Evolutionary conservation across 2,888 invertebrate genomes (phyloP).

Genomic region (Ormyrus pomaceus): DNA sequence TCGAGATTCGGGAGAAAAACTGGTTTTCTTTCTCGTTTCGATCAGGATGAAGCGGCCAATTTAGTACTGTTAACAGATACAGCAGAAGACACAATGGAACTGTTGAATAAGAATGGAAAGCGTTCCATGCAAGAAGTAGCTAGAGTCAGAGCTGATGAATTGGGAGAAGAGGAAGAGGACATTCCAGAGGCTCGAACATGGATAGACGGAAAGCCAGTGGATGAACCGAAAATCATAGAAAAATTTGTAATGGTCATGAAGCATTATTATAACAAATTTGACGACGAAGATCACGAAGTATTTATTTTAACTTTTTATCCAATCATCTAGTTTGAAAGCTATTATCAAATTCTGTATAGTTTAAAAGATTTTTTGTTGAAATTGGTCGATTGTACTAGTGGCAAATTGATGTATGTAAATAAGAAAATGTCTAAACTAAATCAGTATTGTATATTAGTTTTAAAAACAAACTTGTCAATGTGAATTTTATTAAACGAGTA

Average conservation of each 20-base stretch:
- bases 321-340: not conserved
- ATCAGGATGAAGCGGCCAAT: constrained; percentile 64
- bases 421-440: too few relatives aligned
- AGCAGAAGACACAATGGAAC: constrained; percentile 11
- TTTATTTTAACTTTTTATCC: constrained; percentile 68
- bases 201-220: constrained; percentile 38
- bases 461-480: too few relatives aligned
- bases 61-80: constrained; percentile 45
- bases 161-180: constrained; percentile 12
- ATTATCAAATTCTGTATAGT: too few relatives aligned
- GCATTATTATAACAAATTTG: constrained; percentile 58
- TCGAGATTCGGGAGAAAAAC: constrained; percentile 60
- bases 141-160: not conserved
- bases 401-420: too few relatives aligned
- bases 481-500: too few relatives aligned
- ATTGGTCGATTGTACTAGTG: too few relatives aligned
- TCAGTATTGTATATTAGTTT: too few relatives aligned
- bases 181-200: constrained; percentile 60
- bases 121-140: not conserved
- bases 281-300: constrained; percentile 60
- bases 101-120: not conserved
- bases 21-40: constrained; percentile 61
- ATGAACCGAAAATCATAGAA: constrained; percentile 1
- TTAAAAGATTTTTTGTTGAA: too few relatives aligned
- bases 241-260: constrained; percentile 60